Conservation (phyloP, 2,113 vertebrate genomes). For the Eonycteris spelaea region DNA sequence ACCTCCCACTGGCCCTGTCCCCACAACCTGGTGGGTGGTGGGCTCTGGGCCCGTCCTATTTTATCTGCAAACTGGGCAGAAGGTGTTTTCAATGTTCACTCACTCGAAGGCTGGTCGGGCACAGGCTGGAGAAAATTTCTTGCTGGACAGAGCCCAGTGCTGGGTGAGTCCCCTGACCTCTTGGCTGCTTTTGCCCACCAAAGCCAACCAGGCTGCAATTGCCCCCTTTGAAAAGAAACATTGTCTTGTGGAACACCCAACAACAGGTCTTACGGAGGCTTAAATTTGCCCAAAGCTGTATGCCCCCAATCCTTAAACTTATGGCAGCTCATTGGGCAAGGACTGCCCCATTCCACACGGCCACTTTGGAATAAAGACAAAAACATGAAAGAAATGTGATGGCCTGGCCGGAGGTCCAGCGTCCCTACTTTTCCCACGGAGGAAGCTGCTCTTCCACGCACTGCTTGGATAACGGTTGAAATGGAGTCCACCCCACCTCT, state of each 20-base stretch:
- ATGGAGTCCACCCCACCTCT: background rate
- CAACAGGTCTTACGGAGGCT: accelerated
- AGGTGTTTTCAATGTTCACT: background rate
- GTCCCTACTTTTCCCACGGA: background rate
- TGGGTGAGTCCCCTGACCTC: background rate
- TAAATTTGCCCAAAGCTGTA: too few relatives aligned
- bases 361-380: background rate
- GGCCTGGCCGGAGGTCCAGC: background rate
- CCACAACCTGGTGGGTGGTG: background rate
- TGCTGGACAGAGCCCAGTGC: background rate
- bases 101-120: background rate
- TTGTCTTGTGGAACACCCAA: background rate
- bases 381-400: background rate
- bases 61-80: background rate
- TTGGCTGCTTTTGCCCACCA: background rate
- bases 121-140: background rate
- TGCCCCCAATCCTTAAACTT: background rate
- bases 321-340: background rate
- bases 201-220: background rate
- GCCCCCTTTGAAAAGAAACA: background rate
- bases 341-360: background rate
- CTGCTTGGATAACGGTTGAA: background rate
- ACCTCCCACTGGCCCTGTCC: background rate
- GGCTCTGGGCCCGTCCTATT: background rate
- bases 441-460: background rate